Conservation (phyloP, 1,140 invertebrate genomes). For the Bombus breviceps region DNA sequence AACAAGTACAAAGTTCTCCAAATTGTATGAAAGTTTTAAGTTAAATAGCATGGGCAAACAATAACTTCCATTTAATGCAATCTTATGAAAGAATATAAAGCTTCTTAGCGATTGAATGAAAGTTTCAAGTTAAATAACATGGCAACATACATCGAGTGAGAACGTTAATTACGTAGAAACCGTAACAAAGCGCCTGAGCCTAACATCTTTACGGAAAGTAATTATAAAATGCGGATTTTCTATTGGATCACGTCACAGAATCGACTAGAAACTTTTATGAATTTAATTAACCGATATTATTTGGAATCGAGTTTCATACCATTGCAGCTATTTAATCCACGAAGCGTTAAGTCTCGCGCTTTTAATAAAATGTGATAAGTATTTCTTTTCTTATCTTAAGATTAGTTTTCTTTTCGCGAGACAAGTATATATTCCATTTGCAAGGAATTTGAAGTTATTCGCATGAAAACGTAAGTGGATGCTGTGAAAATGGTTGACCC, state of each 20-base stretch:
- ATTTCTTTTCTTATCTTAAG: too few relatives aligned
- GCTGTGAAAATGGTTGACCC: constrained; percentile 36
- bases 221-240: background rate
- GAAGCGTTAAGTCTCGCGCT: background rate
- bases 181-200: too few relatives aligned
- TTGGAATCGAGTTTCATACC: constrained; percentile 4
- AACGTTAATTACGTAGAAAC: background rate
- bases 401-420: background rate
- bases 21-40: background rate
- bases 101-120: background rate
- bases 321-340: background rate
- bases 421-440: background rate
- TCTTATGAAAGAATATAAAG: too few relatives aligned
- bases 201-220: background rate
- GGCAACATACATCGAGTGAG: background rate
- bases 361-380: background rate
- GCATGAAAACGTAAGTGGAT: background rate
- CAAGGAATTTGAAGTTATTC: background rate
- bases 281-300: constrained; percentile 35
- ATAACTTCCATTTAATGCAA: background rate
- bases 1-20: background rate
- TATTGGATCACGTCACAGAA: background rate
- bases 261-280: constrained; percentile 20
- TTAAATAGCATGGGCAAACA: background rate
- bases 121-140: background rate